These are phyloP conservation scores for Eospalax fontanierii DNA, from an alignment of 2,797 vertebrate genomes.

Conservation along the genomic window DNA sequence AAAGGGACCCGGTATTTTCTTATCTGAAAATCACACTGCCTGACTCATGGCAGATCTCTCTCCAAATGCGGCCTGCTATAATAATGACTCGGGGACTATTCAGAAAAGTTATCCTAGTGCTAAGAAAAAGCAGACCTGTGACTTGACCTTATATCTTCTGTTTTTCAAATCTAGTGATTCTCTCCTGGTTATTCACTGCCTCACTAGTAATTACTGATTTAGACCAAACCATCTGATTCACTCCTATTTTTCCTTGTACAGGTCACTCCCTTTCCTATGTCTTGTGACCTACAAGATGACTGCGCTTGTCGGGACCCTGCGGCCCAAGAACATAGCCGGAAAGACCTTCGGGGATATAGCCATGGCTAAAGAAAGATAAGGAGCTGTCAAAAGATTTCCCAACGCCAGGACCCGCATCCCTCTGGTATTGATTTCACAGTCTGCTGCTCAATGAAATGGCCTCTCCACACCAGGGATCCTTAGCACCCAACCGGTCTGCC, in stretches of 20 bases:
- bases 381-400: constrained; percentile 83
- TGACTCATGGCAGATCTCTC: background rate
- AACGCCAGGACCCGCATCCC: constrained; percentile 90
- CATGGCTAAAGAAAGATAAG: constrained; percentile 87
- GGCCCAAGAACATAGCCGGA: constrained; percentile 94
- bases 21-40: background rate
- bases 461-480: constrained; percentile 92
- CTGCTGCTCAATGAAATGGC: constrained; percentile 92
- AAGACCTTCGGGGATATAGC: constrained; percentile 90
- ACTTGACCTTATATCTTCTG: background rate
- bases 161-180: background rate
- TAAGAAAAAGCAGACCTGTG: background rate
- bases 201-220: background rate
- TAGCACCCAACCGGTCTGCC: constrained; percentile 93
- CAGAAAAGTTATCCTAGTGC: background rate
- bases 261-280: constrained; percentile 98
- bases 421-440: constrained; percentile 91
- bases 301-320: constrained; percentile 97
- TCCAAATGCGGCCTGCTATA: background rate
- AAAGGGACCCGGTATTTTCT: background rate
- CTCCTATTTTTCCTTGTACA: constrained; percentile 83
- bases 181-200: background rate
- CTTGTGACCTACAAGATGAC: constrained; percentile 95
- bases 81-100: no score
- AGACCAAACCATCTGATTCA: background rate